Evolutionary conservation across 2,797 vertebrate species (phyloP), one percentile per base, ranked within the genome.

Genomic region (Melanotaenia pygmaea): DNA sequence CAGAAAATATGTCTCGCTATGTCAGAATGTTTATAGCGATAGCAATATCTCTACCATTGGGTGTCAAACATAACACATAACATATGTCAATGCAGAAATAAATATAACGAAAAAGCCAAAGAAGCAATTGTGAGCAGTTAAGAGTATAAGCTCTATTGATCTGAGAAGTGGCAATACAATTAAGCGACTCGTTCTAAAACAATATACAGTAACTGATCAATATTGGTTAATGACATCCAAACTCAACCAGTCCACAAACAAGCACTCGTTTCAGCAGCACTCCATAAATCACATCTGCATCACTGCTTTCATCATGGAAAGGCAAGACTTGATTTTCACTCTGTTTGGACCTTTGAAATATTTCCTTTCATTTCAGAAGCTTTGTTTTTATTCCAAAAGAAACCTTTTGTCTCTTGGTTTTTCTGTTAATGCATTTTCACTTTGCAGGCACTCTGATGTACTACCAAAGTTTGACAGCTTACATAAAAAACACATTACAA

Each of bases 291-390:
- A 75, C 58, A 76, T 80, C 60, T 71, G 64, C 58, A 64, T 62
- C 37, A 5, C 50, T 74, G 50, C 59, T 82, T 84, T 86, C 67
- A 78, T 82, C 78, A 64, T 0, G 11, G 28, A 57, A 69, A 72
- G 3, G 61, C 43, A 64, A 67, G 20, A 67, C 71, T 37, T 64
- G 64, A 70, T 63, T 64, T 65, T 77, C 65, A 54, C 63, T 71
- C 72, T 64, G 67, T 18, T 64, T 61, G 64, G 63, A 59, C 65
- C 64, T 84, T 73, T 80, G 73, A 81, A 67, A 83, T 66, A 37
- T 71, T 75, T 47, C 18, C 51, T 82, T 76, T 84, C 22, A 80
- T 82, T 78, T 76, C 30, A 65, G 64, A 58, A 58, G 35, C 50
- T 47, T 43, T 60, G 47, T 40, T 59, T 47, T 40, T 38, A 26